phyloP scores from a whole-genome alignment of 2,888 invertebrate species.

The Spicauda simplicius region DNA sequence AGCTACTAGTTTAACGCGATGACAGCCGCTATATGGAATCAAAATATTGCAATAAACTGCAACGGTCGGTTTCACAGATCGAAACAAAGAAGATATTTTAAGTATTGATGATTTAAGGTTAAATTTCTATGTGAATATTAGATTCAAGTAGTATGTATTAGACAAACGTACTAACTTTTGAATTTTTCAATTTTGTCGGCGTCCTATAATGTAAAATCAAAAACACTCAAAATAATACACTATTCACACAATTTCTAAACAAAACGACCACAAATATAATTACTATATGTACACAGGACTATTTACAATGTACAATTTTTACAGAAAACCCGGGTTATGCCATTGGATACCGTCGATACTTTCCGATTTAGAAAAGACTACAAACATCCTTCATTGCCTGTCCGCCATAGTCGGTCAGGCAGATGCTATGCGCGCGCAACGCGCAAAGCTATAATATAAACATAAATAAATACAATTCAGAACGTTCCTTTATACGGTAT shows the following conservation, averaged over 20 bases:
- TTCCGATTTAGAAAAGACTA: conserved; percentile 84
- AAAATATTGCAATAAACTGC: conserved; percentile 83
- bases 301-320: conserved; percentile 90
- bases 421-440: conserved; percentile 84
- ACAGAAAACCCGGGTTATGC: conserved; percentile 87
- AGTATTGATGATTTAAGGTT: conserved; percentile 55
- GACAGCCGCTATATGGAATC: conserved; percentile 81
- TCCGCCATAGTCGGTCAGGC: conserved; percentile 81
- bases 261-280: conserved; percentile 87
- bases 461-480: conserved; percentile 61
- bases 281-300: conserved; percentile 90
- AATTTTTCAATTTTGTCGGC: conserved; percentile 80
- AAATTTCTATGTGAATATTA: conserved; percentile 50
- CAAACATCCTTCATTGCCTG: conserved; percentile 82
- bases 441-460: conserved; percentile 80
- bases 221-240: conserved; percentile 85
- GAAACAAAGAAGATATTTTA: conserved; percentile 81
- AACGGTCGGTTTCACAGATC: conserved; percentile 82
- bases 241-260: conserved; percentile 86
- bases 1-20: conserved; percentile 70
- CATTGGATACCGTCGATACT: conserved; percentile 88
- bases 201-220: conserved; percentile 85
- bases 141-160: conserved; percentile 62
- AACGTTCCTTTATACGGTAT: conserved; percentile 45
- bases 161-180: conserved; percentile 76